phyloP scores from a whole-genome alignment of 2,797 vertebrate genomes.

The Cossypha dichroa region DNA sequence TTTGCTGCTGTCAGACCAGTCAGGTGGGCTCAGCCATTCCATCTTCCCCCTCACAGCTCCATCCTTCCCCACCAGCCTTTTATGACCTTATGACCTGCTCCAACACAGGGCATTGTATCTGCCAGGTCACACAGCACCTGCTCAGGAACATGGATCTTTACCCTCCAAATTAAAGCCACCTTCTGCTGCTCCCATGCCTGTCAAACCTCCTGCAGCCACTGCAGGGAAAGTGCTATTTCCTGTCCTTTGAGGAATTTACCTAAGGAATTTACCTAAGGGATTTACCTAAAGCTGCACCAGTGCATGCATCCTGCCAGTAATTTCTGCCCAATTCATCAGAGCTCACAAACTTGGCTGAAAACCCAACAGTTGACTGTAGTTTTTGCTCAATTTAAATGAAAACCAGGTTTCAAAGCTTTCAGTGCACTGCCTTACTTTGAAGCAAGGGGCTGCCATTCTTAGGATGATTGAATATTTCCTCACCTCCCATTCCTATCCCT shows the following conservation, averaged over 20 bases:
- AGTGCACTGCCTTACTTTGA: not conserved
- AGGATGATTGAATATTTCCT: not conserved
- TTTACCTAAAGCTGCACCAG: not conserved
- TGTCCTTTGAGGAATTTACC: not conserved
- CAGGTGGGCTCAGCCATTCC: not conserved
- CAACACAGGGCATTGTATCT: not conserved
- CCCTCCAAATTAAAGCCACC: not conserved
- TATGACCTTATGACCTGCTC: not conserved
- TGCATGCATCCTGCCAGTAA: not conserved
- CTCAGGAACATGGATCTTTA: not conserved
- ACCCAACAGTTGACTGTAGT: not conserved
- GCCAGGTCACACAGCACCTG: not conserved
- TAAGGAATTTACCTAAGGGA: not conserved
- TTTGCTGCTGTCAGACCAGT: not conserved
- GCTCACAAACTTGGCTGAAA: not conserved
- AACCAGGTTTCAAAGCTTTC: not conserved
- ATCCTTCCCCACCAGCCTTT: rapidly evolving
- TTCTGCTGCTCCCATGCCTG: not conserved
- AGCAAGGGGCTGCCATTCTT: not conserved
- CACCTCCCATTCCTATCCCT: not conserved
- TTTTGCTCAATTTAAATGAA: not conserved
- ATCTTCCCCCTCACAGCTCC: not conserved
- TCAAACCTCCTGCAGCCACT: not conserved
- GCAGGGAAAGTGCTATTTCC: not conserved
- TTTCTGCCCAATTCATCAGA: not conserved